A percentile compares a stretch with the other conserved stretches of the same genome.
Evolutionary conservation across 2,797 vertebrate genomes (phyloP).

Genomic region (Alfaro cultratus): DNA sequence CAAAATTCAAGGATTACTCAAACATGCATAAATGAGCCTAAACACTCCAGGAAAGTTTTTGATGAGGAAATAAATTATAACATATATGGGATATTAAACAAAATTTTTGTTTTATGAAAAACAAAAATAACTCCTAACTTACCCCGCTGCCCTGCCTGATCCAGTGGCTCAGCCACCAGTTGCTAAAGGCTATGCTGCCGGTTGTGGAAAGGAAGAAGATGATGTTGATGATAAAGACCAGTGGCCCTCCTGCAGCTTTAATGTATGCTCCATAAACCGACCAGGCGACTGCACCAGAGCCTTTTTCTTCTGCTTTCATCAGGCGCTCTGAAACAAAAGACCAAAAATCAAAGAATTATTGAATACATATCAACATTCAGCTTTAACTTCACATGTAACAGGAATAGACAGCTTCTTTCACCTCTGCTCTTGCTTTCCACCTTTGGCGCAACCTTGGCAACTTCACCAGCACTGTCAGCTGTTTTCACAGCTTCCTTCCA

Average conservation of each 20-base stretch:
- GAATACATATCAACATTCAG: conserved; percentile 4
- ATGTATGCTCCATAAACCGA: conserved; percentile 83
- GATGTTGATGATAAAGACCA: conserved; percentile 78
- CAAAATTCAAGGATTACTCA: not conserved
- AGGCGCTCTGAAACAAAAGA: conserved; percentile 71
- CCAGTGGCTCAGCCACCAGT: conserved; percentile 91
- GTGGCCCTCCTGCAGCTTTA: conserved; percentile 83
- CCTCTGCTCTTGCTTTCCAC: conserved; percentile 68
- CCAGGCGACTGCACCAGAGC: conserved; percentile 80
- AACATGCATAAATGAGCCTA: not conserved
- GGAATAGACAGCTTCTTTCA: conserved; percentile 47
- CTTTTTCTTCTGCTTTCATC: conserved; percentile 84
- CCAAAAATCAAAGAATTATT: not conserved
- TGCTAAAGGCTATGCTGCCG: conserved; percentile 84
- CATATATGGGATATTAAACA: not conserved
- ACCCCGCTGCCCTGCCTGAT: conserved; percentile 87
- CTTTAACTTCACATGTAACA: conserved; percentile 1
- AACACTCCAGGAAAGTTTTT: not conserved
- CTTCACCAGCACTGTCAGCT: conserved; percentile 20
- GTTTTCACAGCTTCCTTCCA: conserved; percentile 43
- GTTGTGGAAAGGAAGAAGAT: conserved; percentile 85
- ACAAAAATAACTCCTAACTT: conserved; percentile 68
- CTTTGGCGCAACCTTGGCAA: conserved; percentile 48
- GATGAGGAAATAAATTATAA: not conserved
- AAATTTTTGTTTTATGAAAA: not conserved